Percentiles rank a stretch among this genome's conserved stretches.
These are phyloP conservation scores for Mionectes olivaceus DNA, from an alignment of 2,797 vertebrate genomes.

Conservation along the genomic window DNA sequence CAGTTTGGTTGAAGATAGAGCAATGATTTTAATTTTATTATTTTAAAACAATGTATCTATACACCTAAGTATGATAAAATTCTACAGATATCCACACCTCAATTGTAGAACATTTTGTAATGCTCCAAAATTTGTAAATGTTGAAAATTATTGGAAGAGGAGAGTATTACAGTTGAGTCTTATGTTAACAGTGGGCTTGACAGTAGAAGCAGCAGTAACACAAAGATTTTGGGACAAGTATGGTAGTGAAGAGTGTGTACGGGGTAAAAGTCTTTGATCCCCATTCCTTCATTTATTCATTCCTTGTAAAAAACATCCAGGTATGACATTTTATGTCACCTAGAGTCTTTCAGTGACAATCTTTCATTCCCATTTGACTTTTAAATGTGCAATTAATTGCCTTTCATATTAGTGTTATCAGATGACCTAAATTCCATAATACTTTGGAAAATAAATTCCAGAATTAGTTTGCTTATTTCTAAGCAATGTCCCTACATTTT, in stretches of 20 bases:
- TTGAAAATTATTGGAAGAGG: background rate
- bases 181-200: background rate
- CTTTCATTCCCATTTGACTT: background rate
- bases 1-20: background rate
- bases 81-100: background rate
- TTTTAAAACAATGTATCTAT: background rate
- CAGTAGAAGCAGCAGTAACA: background rate
- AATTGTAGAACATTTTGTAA: background rate
- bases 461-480: background rate
- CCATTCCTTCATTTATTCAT: background rate
- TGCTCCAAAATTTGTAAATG: background rate
- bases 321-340: background rate
- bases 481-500: background rate
- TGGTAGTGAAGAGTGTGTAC: background rate
- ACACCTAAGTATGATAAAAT: background rate
- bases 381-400: background rate
- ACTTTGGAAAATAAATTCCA: background rate
- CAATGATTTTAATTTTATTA: background rate
- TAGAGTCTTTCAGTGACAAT: background rate
- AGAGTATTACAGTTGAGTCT: background rate
- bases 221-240: background rate
- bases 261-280: background rate
- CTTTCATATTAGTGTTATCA: background rate
- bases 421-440: background rate
- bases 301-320: background rate